phyloP scores from a whole-genome alignment of 2,113 vertebrate species.

The Dasyurus viverrinus region DNA sequence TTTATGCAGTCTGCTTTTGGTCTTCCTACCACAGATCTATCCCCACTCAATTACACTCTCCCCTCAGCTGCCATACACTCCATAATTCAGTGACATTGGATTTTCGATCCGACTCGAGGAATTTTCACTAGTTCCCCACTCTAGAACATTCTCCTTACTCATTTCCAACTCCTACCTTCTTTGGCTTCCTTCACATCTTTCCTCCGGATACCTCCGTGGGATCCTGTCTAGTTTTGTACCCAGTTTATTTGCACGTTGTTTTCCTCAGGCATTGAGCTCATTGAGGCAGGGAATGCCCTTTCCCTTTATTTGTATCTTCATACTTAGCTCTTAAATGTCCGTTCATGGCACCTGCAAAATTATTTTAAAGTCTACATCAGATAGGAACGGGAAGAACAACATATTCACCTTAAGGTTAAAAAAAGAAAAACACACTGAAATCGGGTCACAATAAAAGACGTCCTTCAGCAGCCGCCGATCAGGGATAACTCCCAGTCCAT shows the following conservation, averaged over 20 bases:
- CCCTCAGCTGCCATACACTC: neutral
- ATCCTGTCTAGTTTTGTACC: no score
- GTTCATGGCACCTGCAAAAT: neutral
- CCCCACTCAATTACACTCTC: neutral
- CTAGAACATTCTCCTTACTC: neutral
- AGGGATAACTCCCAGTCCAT: accelerated
- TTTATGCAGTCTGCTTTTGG: neutral
- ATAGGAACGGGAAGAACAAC: neutral
- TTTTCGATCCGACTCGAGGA: neutral
- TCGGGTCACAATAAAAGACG: neutral
- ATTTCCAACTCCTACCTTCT: neutral
- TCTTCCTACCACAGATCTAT: neutral
- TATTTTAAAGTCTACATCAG: neutral
- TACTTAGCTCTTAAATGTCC: neutral
- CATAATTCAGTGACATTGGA: neutral
- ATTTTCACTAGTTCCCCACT: neutral
- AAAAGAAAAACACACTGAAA: neutral
- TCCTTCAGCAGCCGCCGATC: no score
- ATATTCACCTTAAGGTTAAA: neutral
- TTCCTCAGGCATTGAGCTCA: neutral
- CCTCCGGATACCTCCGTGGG: neutral
- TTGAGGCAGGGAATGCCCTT: neutral
- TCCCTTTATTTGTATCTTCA: neutral
- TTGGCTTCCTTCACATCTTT: neutral
- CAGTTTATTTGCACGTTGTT: neutral